Percentiles rank a stretch among this genome's conserved stretches.
Conservation (phyloP, 2,113 vertebrate species). For the Heloderma charlesbogerti region DNA sequence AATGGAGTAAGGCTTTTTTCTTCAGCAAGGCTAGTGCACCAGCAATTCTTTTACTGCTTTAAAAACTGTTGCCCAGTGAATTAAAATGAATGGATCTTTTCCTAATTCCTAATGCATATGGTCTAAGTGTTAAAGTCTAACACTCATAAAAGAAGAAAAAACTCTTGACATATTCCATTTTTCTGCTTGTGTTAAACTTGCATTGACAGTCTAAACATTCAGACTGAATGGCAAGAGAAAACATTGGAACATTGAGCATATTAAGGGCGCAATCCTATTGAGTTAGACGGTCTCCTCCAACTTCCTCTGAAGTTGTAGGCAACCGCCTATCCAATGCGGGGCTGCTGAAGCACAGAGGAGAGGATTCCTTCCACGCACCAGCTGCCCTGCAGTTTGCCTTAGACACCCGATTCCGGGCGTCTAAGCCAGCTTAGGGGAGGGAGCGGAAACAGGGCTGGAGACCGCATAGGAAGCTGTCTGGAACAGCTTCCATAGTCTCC, state of each 20-base stretch:
- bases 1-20: not conserved
- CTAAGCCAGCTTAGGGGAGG: too few relatives aligned
- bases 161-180: not conserved
- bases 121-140: not conserved
- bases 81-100: not conserved
- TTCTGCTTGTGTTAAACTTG: slow-evolving; percentile 4
- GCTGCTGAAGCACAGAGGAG: too few relatives aligned
- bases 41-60: not conserved
- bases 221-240: not conserved
- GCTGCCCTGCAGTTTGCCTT: too few relatives aligned
- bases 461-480: too few relatives aligned
- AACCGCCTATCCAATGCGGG: too few relatives aligned
- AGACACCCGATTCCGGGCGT: too few relatives aligned
- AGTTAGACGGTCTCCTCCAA: too few relatives aligned
- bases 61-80: slow-evolving; percentile 6
- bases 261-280: too few relatives aligned
- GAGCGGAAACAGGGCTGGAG: too few relatives aligned
- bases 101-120: not conserved
- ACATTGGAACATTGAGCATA: not conserved
- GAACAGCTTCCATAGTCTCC: too few relatives aligned
- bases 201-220: not conserved
- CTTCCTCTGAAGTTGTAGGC: too few relatives aligned
- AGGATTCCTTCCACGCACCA: too few relatives aligned
- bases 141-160: not conserved
- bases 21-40: not conserved